phyloP scores from a whole-genome alignment of 2,888 invertebrate species.

The Plemyria rubiginata region DNA sequence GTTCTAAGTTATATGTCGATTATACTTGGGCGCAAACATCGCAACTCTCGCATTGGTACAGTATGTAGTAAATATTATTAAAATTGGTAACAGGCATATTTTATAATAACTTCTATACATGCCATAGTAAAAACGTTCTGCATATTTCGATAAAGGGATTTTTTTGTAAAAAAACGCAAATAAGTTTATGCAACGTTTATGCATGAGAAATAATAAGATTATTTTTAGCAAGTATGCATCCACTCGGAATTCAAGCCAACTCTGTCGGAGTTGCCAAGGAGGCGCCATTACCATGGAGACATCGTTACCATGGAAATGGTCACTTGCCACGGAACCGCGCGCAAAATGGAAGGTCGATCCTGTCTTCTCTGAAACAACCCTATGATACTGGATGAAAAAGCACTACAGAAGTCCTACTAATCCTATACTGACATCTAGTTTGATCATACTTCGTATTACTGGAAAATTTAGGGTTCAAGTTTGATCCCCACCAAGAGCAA shows the following conservation, averaged over 20 bases:
- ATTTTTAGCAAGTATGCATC: not conserved
- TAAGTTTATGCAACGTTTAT: not conserved
- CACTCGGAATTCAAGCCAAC: slow-evolving; percentile 13
- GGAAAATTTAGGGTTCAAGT: too few relatives aligned
- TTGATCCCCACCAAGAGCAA: too few relatives aligned
- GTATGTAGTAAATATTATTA: too few relatives aligned
- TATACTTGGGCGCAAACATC: too few relatives aligned
- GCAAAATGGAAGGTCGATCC: slow-evolving; percentile 20
- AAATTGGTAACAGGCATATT: too few relatives aligned
- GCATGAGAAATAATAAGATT: not conserved
- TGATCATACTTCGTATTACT: too few relatives aligned
- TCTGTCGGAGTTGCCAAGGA: slow-evolving; percentile 17
- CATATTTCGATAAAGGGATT: too few relatives aligned
- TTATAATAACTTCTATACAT: too few relatives aligned
- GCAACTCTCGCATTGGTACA: too few relatives aligned
- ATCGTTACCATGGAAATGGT: slow-evolving; percentile 33
- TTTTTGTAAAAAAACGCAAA: too few relatives aligned
- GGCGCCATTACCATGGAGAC: slow-evolving; percentile 30
- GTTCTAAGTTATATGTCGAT: too few relatives aligned
- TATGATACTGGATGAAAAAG: not conserved
- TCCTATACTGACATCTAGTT: not conserved
- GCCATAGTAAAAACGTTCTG: too few relatives aligned
- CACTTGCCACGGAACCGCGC: slow-evolving; percentile 12
- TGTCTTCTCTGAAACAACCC: not conserved
- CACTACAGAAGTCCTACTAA: not conserved